Evolutionary conservation across 2,113 vertebrate species (phyloP).

Genomic region (Leptobrachium leishanense): DNA sequence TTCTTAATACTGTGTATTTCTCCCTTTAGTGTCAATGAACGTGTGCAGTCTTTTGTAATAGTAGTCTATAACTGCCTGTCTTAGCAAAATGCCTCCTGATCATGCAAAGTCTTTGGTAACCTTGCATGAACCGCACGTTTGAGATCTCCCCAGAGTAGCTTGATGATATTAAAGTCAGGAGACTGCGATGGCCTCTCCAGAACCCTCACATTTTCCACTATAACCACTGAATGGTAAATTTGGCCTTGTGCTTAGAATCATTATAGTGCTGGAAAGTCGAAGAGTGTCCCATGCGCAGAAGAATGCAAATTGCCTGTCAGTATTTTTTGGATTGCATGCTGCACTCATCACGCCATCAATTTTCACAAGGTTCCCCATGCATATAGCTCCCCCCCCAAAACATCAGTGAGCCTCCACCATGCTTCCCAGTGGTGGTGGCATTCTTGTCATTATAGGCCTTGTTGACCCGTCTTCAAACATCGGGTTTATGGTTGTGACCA

Average conservation of each 20-base stretch:
- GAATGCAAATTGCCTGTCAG: not conserved
- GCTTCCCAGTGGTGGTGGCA: not conserved
- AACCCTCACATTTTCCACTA: slow-evolving; percentile 9
- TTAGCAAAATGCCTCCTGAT: not conserved
- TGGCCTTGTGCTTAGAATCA: slow-evolving; percentile 3
- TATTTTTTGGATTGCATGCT: not conserved
- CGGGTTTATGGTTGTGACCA: not conserved
- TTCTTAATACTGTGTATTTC: not conserved
- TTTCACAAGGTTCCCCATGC: not conserved
- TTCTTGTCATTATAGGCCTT: slow-evolving; percentile 2
- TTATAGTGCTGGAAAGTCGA: not conserved
- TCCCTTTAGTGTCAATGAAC: not conserved
- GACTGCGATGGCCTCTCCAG: slow-evolving; percentile 4
- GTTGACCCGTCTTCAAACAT: not conserved
- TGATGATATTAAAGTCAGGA: slow-evolving; percentile 13
- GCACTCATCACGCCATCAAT: not conserved
- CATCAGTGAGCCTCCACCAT: slow-evolving; percentile 11
- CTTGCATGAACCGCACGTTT: not conserved
- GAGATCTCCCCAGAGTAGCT: not conserved
- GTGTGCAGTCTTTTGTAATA: not conserved
- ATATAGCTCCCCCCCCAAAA: not conserved
- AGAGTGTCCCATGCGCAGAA: not conserved
- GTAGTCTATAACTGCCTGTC: no score
- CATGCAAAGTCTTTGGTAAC: not conserved
- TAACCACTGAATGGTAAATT: slow-evolving; percentile 4